These are phyloP conservation scores for Molossus alvarezi DNA, from an alignment of 2,797 vertebrate species.

Conservation along the genomic window DNA sequence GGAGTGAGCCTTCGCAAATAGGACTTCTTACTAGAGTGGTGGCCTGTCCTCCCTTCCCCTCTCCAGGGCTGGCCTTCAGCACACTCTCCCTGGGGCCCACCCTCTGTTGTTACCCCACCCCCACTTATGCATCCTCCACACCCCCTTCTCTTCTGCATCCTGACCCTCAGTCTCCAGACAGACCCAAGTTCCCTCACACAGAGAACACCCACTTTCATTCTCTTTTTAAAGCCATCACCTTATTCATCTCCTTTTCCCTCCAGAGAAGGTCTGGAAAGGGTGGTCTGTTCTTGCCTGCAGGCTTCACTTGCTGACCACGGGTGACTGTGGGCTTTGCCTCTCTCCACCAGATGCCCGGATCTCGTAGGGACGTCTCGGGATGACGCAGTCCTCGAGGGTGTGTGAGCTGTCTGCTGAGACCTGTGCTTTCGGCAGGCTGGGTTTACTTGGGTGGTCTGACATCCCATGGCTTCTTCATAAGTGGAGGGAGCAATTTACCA, in stretches of 20 bases:
- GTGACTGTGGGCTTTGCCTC: neutral
- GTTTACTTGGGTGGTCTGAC: neutral
- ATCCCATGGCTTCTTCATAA: neutral
- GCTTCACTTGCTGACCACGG: slow-evolving; percentile 54
- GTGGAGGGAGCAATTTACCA: neutral
- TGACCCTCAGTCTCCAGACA: neutral
- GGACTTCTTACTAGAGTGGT: neutral
- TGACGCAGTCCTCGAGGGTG: slow-evolving; percentile 31
- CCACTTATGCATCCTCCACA: neutral
- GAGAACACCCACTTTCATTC: neutral
- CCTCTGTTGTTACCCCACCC: rapidly evolving
- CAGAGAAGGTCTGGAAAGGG: slow-evolving; percentile 1
- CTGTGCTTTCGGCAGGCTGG: neutral
- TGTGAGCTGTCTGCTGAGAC: neutral
- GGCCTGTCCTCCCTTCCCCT: neutral
- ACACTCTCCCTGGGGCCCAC: neutral
- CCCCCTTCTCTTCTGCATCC: neutral
- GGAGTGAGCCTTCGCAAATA: neutral
- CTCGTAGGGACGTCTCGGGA: slow-evolving; percentile 12
- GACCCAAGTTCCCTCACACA: neutral
- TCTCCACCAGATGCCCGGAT: slow-evolving; percentile 6
- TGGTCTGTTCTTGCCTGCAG: neutral
- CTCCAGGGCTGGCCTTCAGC: neutral
- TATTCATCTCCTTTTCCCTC: neutral
- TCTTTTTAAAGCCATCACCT: neutral